Evolutionary conservation across 2,797 vertebrate genomes (phyloP).

Genomic region (Tokudaia muenninki): DNA sequence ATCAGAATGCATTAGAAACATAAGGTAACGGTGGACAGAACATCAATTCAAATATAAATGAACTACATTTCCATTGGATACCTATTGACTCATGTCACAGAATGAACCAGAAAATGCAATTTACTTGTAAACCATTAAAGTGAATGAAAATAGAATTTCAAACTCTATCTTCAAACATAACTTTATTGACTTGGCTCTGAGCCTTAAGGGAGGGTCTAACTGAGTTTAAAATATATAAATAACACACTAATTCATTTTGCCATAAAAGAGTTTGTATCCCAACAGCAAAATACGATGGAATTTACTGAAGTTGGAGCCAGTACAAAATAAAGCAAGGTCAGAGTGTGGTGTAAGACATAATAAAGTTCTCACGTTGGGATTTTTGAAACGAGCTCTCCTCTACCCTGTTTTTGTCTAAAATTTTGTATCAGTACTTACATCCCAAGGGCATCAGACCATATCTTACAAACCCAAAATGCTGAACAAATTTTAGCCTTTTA

Average conservation of each 20-base stretch:
- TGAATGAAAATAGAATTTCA: constrained; percentile 89
- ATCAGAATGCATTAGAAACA: constrained; percentile 99
- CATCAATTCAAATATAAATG: constrained; percentile 99
- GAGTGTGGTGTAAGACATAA: neutral
- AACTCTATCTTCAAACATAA: constrained; percentile 88
- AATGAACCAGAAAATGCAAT: constrained; percentile 97
- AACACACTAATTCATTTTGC: constrained; percentile 79
- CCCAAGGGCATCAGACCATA: neutral
- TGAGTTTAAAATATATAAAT: constrained; percentile 84
- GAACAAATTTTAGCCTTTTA: neutral
- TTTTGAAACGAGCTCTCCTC: constrained; percentile 9
- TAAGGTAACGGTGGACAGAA: constrained; percentile 99
- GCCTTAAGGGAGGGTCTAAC: constrained; percentile 83
- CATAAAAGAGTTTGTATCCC: constrained; percentile 75
- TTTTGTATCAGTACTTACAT: neutral
- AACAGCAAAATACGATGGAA: constrained; percentile 39
- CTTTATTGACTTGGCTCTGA: constrained; percentile 84
- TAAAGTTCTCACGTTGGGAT: neutral
- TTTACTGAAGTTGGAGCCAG: constrained; percentile 63
- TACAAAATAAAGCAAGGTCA: constrained; percentile 36
- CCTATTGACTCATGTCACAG: constrained; percentile 98
- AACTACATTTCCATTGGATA: constrained; percentile 97
- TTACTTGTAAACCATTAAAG: constrained; percentile 94
- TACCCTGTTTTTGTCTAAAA: neutral
- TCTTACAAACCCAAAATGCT: neutral